Base-by-base conservation (phyloP, 2,888 invertebrate species). In the Brenthis hecate region DNA sequence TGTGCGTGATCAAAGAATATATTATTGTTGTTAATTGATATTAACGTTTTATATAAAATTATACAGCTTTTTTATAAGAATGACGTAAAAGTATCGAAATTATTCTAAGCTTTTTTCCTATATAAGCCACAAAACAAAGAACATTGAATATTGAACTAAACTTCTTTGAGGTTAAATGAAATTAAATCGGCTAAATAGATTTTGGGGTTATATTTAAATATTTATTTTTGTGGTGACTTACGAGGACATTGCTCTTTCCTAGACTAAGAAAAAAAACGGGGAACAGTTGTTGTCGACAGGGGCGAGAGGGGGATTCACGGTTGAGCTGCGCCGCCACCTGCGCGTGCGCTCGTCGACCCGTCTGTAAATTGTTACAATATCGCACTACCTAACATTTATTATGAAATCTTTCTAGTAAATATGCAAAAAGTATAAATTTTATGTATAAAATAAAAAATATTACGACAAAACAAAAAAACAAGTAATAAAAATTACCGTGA, bases 291-390 rank as follows among this genome's bases (percentile, higher is more conserved):
- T 89, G 89, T 82, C 74, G 82, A 80, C 76, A 80, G 85, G 76
- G 75, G 75, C 66, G 71, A 69, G 74, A 70, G 76, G 86, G 87
- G 89, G 88, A 84, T 88, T 90, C 87, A 91, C 85, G 91, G 90
- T 90, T 83, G 91, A 91, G 88, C 85, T 87, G 80, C 74, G 80
- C 71, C 79, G 84, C 86, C 90, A 89, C 89, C 89, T 89, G 91
- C 87, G 80, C 79, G 51, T 55, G 57, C 56, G 63, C 66, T 43
- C 54, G 62, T 62, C 70, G 61, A 62, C 32, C 66, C 51, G 19
- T 57, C 72, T 51, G 64, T 67, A 66, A 72, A 61, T 58, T 67
- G 67, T 57, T 55, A 65, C 53, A 64, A 68, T 70, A 70, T 70
- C 58, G 72, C 70, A 72, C 70, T 65, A 61, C 53, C 56, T 62